phyloP scores from a whole-genome alignment of 1,140 invertebrate genomes.

The Cotesia glomerata region DNA sequence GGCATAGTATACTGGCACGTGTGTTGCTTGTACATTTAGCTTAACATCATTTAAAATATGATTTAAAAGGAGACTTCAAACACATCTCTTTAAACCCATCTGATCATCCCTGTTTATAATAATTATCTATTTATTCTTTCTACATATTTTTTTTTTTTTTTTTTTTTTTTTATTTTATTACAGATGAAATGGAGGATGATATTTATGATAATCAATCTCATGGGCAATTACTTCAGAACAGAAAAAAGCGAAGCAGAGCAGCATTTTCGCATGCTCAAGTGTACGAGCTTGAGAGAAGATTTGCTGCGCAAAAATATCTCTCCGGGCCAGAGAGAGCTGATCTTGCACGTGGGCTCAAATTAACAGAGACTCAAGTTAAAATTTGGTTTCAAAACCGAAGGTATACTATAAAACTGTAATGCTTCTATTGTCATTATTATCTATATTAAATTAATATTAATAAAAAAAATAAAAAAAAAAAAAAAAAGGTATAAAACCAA shows the following conservation, averaged over 20 bases:
- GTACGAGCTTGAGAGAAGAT: slow-evolving; percentile 91
- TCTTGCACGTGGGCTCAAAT: slow-evolving; percentile 84
- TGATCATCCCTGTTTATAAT: slow-evolving; percentile 25
- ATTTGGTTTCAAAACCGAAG: slow-evolving; percentile 63
- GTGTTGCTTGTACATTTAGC: slow-evolving; percentile 39
- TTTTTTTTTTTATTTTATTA: slow-evolving; percentile 37
- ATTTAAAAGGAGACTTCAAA: slow-evolving; percentile 62
- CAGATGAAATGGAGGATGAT: slow-evolving; percentile 59
- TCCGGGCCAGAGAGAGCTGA: slow-evolving; percentile 95
- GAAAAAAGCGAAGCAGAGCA: slow-evolving; percentile 92
- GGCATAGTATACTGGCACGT: slow-evolving; percentile 40
- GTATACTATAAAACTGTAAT: slow-evolving; percentile 35
- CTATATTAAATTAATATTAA: background rate
- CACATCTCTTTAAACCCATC: slow-evolving; percentile 35
- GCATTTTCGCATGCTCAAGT: slow-evolving; percentile 96
- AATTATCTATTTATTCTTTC: slow-evolving; percentile 35
- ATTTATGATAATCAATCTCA: slow-evolving; percentile 57
- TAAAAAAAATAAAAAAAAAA: background rate
- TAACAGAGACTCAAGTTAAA: slow-evolving; percentile 90
- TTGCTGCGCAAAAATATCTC: slow-evolving; percentile 93
- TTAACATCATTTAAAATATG: slow-evolving; percentile 23
- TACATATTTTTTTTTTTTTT: slow-evolving; percentile 29
- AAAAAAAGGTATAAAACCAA: slow-evolving; percentile 60
- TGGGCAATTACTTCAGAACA: slow-evolving; percentile 56
- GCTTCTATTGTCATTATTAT: background rate